These are phyloP conservation scores for Tenthredo notha DNA, from an alignment of 2,888 invertebrate species.

Conservation along the genomic window DNA sequence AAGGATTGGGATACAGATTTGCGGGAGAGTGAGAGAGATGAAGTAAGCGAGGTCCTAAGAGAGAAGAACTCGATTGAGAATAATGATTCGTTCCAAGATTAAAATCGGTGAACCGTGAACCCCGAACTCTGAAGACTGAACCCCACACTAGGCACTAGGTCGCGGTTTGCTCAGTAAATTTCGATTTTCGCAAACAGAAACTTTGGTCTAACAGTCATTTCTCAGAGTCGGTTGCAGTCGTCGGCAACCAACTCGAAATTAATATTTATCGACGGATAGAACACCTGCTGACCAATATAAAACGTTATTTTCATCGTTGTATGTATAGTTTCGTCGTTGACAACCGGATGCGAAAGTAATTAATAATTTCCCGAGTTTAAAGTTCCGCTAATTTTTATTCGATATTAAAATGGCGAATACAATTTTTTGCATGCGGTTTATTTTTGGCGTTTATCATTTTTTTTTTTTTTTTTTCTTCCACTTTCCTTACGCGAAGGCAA, in stretches of 20 bases:
- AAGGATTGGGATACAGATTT: neutral
- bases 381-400: neutral
- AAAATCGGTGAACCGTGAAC: constrained; percentile 52
- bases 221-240: constrained; percentile 37
- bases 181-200: constrained; percentile 48
- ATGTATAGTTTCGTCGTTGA: neutral
- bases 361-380: neutral
- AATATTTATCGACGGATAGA: constrained; percentile 10
- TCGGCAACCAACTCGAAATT: neutral
- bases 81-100: constrained; percentile 52
- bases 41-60: constrained; percentile 28
- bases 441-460: neutral
- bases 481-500: neutral
- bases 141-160: constrained; percentile 2
- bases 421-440: neutral
- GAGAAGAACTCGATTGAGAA: constrained; percentile 51
- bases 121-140: constrained; percentile 46
- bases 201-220: constrained; percentile 28
- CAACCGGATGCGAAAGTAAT: neutral
- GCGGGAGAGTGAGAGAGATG: neutral
- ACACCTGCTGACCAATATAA: neutral
- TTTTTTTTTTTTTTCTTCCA: neutral
- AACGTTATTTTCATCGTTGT: neutral
- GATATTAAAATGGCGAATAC: neutral
- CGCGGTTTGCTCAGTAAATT: constrained; percentile 45